Evolutionary conservation across 2,113 vertebrate species (phyloP), one percentile per base, ranked within the genome.

Genomic region (Asarcornis scutulata): DNA sequence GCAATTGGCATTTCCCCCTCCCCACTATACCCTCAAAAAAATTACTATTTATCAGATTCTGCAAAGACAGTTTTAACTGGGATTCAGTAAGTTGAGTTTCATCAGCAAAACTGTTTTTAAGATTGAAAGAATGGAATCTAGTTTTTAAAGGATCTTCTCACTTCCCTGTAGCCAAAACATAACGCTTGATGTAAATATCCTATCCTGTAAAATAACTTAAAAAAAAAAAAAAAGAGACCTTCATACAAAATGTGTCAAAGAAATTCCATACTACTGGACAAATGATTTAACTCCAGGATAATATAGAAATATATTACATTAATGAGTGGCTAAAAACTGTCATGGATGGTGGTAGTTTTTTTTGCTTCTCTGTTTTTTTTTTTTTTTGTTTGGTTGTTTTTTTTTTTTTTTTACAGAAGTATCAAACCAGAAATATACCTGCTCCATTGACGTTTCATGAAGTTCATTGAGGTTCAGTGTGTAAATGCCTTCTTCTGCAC

Each of bases 401-500:
- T 53, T 69, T 67, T 80, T 29, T 44, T 52, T 78, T 77, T 62
- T 31, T 11, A 26, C 4, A 50, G 52, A 86, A 40, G 17, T 7
- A 72, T 13, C 22, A 71, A 79, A 89, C 7, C 15, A 95, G 58
- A 84, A 89, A 78, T 44, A 62, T 95, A 99, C 99, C 99, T 99
- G 99, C 94, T 99, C 99, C 99, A 99, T 99, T 42, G 99, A 99
- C 17, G 99, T 99, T 98, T 99, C 99, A 53, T 99, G 99, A 88
- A 99, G 98, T 95, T 99, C 99, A 88, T 99, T 99, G 73, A 99
- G 99, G 96, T 99, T 99, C 91, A 99, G 96, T 4, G 99, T 99
- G 95, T 99, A 99, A 97, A 99, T 99, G 58, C 99, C 99, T 97
- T 99, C 99, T 95, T 99, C 99, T 3, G 99, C 99, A 94, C 99